Percentiles rank a stretch among this genome's conserved stretches.
Conservation (phyloP, 2,113 vertebrate species). For the Orycteropus afer region DNA sequence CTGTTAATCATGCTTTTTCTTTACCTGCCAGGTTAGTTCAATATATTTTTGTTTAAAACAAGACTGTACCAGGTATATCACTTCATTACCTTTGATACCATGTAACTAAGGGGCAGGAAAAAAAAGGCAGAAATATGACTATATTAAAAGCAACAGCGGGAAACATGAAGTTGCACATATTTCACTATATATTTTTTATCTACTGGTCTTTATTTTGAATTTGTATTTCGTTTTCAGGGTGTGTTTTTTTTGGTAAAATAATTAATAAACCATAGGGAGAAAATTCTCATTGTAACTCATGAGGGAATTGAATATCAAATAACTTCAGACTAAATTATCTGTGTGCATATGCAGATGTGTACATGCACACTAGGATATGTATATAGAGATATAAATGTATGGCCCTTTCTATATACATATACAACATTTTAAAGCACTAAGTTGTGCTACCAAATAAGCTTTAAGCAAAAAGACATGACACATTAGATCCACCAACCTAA, state of each 20-base stretch:
- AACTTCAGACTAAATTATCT: neutral
- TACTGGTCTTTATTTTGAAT: neutral
- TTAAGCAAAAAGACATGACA: neutral
- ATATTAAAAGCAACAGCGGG: neutral
- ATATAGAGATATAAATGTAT: neutral
- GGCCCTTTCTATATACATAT: neutral
- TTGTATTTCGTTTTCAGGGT: neutral
- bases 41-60: constrained; percentile 7
- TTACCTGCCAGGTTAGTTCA: neutral
- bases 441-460: neutral
- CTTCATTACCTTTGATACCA: neutral
- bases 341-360: neutral
- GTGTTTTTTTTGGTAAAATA: constrained; percentile 21
- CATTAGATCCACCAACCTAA: neutral
- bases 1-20: neutral
- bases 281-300: neutral
- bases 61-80: neutral
- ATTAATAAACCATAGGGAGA: neutral
- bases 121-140: neutral
- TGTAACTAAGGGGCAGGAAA: neutral
- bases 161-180: neutral
- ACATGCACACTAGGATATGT: neutral
- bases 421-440: neutral
- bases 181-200: neutral
- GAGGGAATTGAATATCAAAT: neutral